Evolutionary conservation across 2,888 invertebrate species (phyloP).

Genomic region (Nyleta sp.): DNA sequence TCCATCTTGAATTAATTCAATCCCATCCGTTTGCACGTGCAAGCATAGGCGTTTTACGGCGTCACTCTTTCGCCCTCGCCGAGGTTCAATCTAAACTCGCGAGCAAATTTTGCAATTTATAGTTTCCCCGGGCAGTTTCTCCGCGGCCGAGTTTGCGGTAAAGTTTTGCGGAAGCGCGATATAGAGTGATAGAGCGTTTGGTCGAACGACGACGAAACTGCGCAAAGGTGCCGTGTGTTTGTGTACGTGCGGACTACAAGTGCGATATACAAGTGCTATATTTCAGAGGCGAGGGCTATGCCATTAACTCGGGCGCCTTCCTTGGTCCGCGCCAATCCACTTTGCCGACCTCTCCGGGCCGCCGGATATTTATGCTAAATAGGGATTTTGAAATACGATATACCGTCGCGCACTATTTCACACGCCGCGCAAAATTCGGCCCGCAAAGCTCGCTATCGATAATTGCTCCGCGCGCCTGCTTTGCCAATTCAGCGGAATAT

Average conservation of each 20-base stretch:
- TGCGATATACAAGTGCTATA: slow-evolving; percentile 58
- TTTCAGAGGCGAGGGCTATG: slow-evolving; percentile 63
- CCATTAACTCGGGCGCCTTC: slow-evolving; percentile 54
- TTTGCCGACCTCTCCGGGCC: slow-evolving; percentile 64
- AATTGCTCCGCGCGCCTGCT: slow-evolving; percentile 52
- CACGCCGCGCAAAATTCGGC: slow-evolving; percentile 39
- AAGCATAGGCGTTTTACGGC: slow-evolving; percentile 63
- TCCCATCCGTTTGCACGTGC: slow-evolving; percentile 57
- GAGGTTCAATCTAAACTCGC: slow-evolving; percentile 69
- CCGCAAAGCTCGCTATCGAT: slow-evolving; percentile 51
- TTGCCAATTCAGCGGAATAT: slow-evolving; percentile 55
- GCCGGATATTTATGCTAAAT: slow-evolving; percentile 77
- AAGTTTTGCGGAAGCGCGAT: slow-evolving; percentile 66
- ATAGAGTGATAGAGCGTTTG: slow-evolving; percentile 61
- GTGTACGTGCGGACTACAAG: slow-evolving; percentile 38
- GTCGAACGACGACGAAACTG: slow-evolving; percentile 58
- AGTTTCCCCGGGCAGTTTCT: slow-evolving; percentile 67
- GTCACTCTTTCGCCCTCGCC: slow-evolving; percentile 58
- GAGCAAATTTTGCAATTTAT: slow-evolving; percentile 71
- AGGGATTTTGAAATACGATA: slow-evolving; percentile 77
- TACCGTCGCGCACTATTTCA: slow-evolving; percentile 63
- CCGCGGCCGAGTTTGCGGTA: slow-evolving; percentile 66
- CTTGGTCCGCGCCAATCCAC: slow-evolving; percentile 59
- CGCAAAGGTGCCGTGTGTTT: slow-evolving; percentile 36
- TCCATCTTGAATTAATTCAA: slow-evolving; percentile 52